phyloP scores from a whole-genome alignment of 2,888 invertebrate species.

The Caenorhabditis imperialis region DNA sequence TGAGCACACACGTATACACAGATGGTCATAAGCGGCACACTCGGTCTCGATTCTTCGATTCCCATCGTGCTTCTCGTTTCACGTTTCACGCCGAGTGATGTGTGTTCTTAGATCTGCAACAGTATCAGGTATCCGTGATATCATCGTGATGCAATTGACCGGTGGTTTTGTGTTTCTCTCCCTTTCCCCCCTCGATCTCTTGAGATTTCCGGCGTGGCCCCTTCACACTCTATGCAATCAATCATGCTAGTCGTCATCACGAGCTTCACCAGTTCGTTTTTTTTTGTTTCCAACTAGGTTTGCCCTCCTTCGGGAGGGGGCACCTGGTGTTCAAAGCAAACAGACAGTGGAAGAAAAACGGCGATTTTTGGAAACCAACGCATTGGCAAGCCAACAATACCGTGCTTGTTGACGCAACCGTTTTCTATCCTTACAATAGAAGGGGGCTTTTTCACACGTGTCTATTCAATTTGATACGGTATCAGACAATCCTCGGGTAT shows the following conservation, averaged over 20 bases:
- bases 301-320: conserved; percentile 5
- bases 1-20: conserved; percentile 46
- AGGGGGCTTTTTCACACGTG: background rate
- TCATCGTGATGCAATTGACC: conserved; percentile 51
- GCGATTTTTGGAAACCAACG: conserved; percentile 30
- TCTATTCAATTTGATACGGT: background rate
- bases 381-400: conserved; percentile 32
- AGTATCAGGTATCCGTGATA: conserved; percentile 51
- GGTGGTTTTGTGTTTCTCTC: conserved; percentile 20
- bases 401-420: conserved; percentile 31
- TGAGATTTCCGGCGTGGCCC: no score
- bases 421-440: no score
- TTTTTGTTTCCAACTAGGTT: conserved; percentile 6
- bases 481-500: background rate
- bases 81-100: conserved; percentile 37
- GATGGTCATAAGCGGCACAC: conserved; percentile 39
- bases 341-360: no score
- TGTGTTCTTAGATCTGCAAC: conserved; percentile 50
- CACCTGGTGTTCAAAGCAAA: conserved; percentile 47
- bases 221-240: background rate
- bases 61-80: conserved; percentile 30
- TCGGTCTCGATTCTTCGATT: conserved; percentile 17
- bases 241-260: background rate
- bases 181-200: no score
- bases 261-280: conserved; percentile 6